Evolutionary conservation across 92 coral and sea anemone genomes (phyloP), one percentile per base, ranked within the genome.

Genomic region (Parazoanthus atlanticus): DNA sequence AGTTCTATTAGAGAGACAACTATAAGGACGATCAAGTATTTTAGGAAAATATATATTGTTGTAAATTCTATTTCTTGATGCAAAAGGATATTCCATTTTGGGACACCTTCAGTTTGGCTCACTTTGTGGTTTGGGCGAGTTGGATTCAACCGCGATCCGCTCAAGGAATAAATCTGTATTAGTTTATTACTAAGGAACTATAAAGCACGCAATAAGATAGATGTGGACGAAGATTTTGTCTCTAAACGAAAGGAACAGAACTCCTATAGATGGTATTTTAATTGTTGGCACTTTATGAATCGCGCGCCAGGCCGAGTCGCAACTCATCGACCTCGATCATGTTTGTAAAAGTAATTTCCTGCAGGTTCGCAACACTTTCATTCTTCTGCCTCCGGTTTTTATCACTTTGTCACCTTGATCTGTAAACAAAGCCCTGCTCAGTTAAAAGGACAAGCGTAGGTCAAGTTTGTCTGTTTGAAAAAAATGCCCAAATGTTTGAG

Each of bases 311-410:
- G 47, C 26, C 76, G 76, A 70, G 64, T 28, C 40, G 26, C 32
- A 28, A 69, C 41, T 36, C 64, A 67, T 40, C 40, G 77, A 83
- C 78, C 61, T 83, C 40, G 40, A 70, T 17, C 38, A 70, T 70
- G 87, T 69, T 84, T 41, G 65, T 29, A 23, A 84, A 70, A 31
- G 40, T 36, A 26, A 69, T 84, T 69, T 84, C 87, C 87, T 84
- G 87, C 30, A n/a, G 25, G 87, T 74, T 84, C 65, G 87, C 36
- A 84, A 69, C 87, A 84, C 87, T 28, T 84, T 72, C 87, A 26
- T 43, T 84, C 43, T 70, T 71, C 65, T 84, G 78, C 64, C 87
- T 41, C 64, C 78, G 66, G 61, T 84, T 84, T 69, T 84, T 70
- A 74, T 69, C 87, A 69, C 87, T 84, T 84, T 84, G 87, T 84